phyloP scores from a whole-genome alignment of 2,888 invertebrate genomes.

The Lycocerus yunnanus region DNA sequence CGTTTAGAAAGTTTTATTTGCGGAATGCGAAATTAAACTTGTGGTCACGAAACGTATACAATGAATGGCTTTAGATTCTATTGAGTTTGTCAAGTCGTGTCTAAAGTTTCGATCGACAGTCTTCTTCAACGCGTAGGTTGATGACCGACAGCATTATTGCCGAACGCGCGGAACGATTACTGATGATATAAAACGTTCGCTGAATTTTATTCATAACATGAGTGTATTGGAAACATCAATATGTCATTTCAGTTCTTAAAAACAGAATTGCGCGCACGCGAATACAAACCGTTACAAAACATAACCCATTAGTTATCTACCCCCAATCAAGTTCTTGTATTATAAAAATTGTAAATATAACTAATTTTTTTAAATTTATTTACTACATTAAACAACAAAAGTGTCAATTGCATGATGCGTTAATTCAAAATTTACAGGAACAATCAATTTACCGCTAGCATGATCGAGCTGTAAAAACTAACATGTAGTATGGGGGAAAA shows the following conservation, averaged over 20 bases:
- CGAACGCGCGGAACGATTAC: slow-evolving; percentile 28
- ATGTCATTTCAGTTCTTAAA: not conserved
- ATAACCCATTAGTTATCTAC: no score
- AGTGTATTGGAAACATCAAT: not conserved
- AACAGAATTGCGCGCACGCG: not conserved
- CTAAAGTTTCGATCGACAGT: slow-evolving; percentile 25
- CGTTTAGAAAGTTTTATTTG: slow-evolving; percentile 20
- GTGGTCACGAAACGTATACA: slow-evolving; percentile 29
- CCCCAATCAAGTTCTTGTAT: no score
- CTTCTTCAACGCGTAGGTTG: slow-evolving; percentile 32
- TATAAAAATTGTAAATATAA: no score
- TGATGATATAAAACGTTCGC: not conserved
- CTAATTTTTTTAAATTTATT: no score
- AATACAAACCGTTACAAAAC: not conserved
- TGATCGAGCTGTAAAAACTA: no score
- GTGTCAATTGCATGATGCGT: no score
- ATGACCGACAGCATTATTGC: slow-evolving; percentile 39
- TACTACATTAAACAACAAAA: no score
- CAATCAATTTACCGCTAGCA: no score
- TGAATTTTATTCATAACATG: not conserved
- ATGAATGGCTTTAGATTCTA: slow-evolving; percentile 25
- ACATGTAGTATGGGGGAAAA: no score
- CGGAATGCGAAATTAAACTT: slow-evolving; percentile 29
- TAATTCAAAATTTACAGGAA: no score
- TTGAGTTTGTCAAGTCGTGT: slow-evolving; percentile 29